Conservation (phyloP, 92 coral and sea anemone genomes). For the Zoanthus solanderi region DNA sequence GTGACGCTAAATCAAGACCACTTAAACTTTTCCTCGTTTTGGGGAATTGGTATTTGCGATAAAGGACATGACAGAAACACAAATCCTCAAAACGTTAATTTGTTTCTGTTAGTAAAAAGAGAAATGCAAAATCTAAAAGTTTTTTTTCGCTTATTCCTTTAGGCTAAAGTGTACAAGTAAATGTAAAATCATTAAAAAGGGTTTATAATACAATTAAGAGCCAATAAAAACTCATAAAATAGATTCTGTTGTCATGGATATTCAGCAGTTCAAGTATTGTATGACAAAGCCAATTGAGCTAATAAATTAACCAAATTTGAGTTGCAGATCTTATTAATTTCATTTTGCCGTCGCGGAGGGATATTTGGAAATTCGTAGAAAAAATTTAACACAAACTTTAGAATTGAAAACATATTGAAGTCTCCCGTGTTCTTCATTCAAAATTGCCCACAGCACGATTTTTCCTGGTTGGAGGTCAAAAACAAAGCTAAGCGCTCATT, state of each 20-base stretch:
- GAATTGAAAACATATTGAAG: background rate
- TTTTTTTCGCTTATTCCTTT: conserved; percentile 21
- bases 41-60: conserved; percentile 3
- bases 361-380: conserved; percentile 33
- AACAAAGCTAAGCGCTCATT: conserved; percentile 49
- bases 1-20: conserved; percentile 24
- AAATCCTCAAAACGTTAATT: background rate
- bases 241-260: conserved; percentile 77
- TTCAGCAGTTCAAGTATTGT: conserved; percentile 67
- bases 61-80: background rate
- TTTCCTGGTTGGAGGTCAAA: conserved; percentile 53
- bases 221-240: conserved; percentile 82
- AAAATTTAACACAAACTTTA: conserved; percentile 22
- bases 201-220: conserved; percentile 75
- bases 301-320: conserved; percentile 80
- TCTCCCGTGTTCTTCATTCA: background rate
- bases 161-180: conserved; percentile 54
- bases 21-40: conserved; percentile 21
- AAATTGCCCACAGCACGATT: conserved; percentile 47
- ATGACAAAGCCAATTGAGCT: conserved; percentile 66
- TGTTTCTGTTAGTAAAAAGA: conserved; percentile 36
- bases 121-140: background rate
- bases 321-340: conserved; percentile 55
- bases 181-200: conserved; percentile 67
- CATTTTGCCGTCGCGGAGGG: conserved; percentile 47